Conservation (phyloP, 2,113 vertebrate species). For the Saguinus imperator region DNA sequence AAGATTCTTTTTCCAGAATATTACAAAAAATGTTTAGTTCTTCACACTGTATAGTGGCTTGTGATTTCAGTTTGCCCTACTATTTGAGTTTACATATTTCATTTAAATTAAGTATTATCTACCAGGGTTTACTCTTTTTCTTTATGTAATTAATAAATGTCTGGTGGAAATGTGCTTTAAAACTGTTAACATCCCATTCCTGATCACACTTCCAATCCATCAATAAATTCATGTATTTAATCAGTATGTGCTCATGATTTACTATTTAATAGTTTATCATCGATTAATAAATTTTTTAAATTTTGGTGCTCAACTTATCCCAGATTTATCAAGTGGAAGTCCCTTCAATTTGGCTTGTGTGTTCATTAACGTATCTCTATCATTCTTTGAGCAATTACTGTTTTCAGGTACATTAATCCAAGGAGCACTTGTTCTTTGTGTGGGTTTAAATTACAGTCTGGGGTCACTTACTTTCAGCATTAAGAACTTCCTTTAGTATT, state of each 20-base stretch:
- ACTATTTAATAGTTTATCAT: not conserved
- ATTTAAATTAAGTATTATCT: slow-evolving; percentile 5
- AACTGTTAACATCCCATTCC: not conserved
- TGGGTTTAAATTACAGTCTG: not conserved
- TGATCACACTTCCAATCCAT: not conserved
- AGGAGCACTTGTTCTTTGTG: not conserved
- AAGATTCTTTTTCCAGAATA: not conserved
- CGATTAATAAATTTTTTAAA: not conserved
- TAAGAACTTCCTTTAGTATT: not conserved
- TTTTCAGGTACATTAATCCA: not conserved
- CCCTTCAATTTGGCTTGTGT: not conserved
- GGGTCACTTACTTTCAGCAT: not conserved
- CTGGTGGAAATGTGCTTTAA: not conserved
- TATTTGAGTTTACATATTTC: not conserved
- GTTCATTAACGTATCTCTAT: not conserved
- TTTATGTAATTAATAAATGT: not conserved
- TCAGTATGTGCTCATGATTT: not conserved
- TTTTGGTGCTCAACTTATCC: not conserved
- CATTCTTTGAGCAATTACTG: not conserved
- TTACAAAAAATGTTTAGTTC: not conserved
- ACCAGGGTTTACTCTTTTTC: not conserved
- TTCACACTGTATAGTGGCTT: not conserved
- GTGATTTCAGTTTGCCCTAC: not conserved
- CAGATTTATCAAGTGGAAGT: not conserved
- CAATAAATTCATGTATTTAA: not conserved